Conservation (phyloP, 2,888 invertebrate species). For the Hypsopygia costalis region DNA sequence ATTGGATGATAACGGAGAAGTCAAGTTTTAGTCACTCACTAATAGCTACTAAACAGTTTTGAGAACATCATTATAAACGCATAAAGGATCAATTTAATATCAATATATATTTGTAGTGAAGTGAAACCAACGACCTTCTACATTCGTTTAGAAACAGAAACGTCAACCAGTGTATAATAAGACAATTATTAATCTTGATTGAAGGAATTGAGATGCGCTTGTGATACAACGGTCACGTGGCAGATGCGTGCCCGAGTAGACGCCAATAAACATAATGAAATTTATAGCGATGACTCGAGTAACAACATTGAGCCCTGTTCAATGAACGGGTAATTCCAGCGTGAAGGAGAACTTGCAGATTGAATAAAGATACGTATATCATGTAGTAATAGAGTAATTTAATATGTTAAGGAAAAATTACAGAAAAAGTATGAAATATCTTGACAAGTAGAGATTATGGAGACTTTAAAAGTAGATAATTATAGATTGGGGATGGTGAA, state of each 20-base stretch:
- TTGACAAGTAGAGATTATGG: no score
- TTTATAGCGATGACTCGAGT: no score
- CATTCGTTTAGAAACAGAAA: slow-evolving; percentile 6
- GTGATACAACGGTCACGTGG: slow-evolving; percentile 44
- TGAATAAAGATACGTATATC: no score
- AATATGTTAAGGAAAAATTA: no score
- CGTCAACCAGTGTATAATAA: slow-evolving; percentile 52
- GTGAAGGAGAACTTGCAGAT: no score
- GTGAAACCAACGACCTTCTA: neutral
- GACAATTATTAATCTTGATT: slow-evolving; percentile 63
- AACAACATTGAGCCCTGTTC: no score
- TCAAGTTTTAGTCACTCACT: neutral
- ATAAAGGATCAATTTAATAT: neutral
- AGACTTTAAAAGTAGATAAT: no score
- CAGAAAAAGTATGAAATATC: no score
- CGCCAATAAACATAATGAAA: neutral
- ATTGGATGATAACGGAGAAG: neutral
- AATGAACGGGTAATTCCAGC: no score
- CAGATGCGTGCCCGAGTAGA: slow-evolving; percentile 9
- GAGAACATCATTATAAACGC: neutral
- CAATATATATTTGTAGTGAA: no score
- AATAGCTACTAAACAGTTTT: neutral
- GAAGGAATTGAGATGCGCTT: slow-evolving; percentile 65
- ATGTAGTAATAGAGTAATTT: no score
- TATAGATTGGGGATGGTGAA: no score